Evolutionary conservation across 2,888 invertebrate species (phyloP).

Genomic region (Polymixis flavicincta): DNA sequence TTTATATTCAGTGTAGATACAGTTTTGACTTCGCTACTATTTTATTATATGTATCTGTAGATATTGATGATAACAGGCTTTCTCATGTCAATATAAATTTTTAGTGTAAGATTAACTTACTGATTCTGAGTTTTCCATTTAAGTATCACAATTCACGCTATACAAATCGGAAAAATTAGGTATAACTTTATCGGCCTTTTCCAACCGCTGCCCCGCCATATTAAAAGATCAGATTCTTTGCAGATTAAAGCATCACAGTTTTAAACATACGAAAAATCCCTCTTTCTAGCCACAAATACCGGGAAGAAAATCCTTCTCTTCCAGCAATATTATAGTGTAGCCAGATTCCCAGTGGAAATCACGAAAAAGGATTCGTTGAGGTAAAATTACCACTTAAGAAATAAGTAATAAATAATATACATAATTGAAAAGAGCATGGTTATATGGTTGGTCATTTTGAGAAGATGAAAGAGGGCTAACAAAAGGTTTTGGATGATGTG

Average conservation of each 20-base stretch:
- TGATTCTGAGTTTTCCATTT: not conserved
- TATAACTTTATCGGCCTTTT: not conserved
- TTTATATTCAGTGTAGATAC: too few species aligned
- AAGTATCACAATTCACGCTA: not conserved
- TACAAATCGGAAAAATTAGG: not conserved
- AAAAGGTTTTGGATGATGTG: too few species aligned
- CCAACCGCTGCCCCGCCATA: too few species aligned
- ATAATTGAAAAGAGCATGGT: not conserved
- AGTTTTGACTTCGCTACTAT: too few species aligned
- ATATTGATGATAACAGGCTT: too few species aligned
- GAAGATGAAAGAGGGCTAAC: too few species aligned
- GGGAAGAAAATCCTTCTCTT: not conserved
- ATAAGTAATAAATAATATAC: slow-evolving; percentile 12
- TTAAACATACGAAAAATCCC: not conserved
- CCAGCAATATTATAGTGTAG: slow-evolving; percentile 16
- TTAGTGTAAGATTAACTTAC: too few species aligned
- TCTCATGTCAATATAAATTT: too few species aligned
- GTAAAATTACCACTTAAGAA: slow-evolving; percentile 12
- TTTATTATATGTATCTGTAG: too few species aligned
- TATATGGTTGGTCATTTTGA: too few species aligned
- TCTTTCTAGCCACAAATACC: not conserved
- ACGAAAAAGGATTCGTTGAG: slow-evolving; percentile 10
- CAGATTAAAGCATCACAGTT: not conserved
- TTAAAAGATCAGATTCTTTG: not conserved
- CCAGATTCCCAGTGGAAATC: slow-evolving; percentile 22